Evolutionary conservation across 2,888 invertebrate genomes (phyloP), one percentile per base, ranked within the genome.

Genomic region (Drosophila limbata): DNA sequence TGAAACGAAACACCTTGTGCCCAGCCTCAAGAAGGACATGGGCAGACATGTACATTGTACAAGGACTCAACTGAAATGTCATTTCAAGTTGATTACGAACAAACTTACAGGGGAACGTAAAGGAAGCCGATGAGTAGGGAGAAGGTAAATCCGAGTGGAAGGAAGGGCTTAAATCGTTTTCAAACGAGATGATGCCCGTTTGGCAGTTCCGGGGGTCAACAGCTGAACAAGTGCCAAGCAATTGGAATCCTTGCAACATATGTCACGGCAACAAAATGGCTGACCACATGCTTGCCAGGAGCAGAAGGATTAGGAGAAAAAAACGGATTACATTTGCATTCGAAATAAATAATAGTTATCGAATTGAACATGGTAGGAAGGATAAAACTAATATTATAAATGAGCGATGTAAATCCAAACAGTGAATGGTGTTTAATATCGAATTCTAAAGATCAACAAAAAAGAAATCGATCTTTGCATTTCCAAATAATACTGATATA

Each of bases 1-100:
- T 86, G 85, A 89, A 87, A 77, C 63, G 82, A 77, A 87, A 85
- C 85, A 85, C 85, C 85, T 85, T 85, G 85, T 85, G 85, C 80
- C 69, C 52, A 51, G 57, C 33, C 50, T 15, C 59, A 42, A 63
- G 51, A 40, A 35, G 33, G 19, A 39, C 17, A 21, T 15, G 10
- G 73, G 66, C 73, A 13, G 66, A 66, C 73, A 52, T 11, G 19
- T 42, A 51, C 37, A 39, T 8, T 13, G 15, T 21, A 61, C 61
- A 52, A 42, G 73, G 63, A 73, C 35, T 39, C 44, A 53, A 71
- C 63, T 59, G 42, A 73, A 78, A 69, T 74, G 77, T 75, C 79
- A 68, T 68, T 63, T 67, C 67, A 50, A 59, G 51, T 69, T 77
- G 77, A 72, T 75, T 67, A 64, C 73, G 19, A 28, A 15, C 39